These are phyloP conservation scores for Melanotus villosus DNA, from an alignment of 2,888 invertebrate species.

Conservation along the genomic window DNA sequence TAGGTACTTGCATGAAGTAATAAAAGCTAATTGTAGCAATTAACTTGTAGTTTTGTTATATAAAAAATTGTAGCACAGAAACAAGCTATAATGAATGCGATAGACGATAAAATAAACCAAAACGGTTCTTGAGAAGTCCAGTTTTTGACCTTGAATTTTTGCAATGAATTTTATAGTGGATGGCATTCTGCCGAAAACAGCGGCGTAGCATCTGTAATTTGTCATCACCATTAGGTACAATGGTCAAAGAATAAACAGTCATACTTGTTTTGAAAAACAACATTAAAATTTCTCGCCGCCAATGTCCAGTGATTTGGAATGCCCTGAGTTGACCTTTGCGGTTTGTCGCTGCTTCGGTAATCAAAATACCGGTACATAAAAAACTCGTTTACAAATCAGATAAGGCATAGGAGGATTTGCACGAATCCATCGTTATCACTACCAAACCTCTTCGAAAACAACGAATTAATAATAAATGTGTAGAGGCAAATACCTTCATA, in stretches of 20 bases:
- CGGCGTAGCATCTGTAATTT: constrained; percentile 23
- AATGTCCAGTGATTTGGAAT: constrained; percentile 34
- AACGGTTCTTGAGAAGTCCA: constrained; percentile 27
- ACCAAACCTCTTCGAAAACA: constrained; percentile 2
- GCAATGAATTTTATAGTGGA: constrained; percentile 18
- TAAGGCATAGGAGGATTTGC: constrained; percentile 39
- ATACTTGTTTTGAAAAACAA: not conserved
- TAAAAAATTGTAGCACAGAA: constrained; percentile 11
- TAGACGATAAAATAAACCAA: constrained; percentile 20
- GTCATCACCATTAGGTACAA: not conserved
- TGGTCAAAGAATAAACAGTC: not conserved
- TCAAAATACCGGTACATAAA: constrained; percentile 52
- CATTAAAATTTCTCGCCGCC: constrained; percentile 18
- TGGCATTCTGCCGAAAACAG: constrained; percentile 17
- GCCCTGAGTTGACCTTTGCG: constrained; percentile 42
- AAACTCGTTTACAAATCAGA: constrained; percentile 52
- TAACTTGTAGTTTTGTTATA: constrained; percentile 1
- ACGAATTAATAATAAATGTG: not conserved
- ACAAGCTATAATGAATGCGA: not conserved
- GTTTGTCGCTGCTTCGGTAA: constrained; percentile 42
- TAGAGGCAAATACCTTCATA: not conserved
- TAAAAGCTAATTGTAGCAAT: not conserved
- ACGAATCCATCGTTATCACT: constrained; percentile 25
- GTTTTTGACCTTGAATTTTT: constrained; percentile 36
- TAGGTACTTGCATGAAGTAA: not conserved